These are phyloP conservation scores for Azemiops feae DNA, from an alignment of 2,113 vertebrate species.

Conservation along the genomic window DNA sequence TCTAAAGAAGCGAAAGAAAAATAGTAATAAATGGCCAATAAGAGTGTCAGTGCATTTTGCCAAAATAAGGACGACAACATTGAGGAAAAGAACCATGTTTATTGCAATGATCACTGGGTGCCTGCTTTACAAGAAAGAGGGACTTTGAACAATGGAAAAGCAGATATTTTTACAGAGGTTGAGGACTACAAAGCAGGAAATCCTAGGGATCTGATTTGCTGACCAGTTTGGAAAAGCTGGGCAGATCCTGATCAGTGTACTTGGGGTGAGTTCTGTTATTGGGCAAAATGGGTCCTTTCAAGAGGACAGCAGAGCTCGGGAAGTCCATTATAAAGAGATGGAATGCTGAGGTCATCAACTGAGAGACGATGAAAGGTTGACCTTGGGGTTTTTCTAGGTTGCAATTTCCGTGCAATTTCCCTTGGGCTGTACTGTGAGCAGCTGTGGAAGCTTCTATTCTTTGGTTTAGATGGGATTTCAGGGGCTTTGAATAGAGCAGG, in stretches of 20 bases:
- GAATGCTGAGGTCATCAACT: neutral
- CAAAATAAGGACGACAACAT: neutral
- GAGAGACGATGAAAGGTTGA: neutral
- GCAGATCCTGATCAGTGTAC: neutral
- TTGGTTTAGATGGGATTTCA: neutral
- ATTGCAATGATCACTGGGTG: neutral
- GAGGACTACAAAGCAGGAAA: neutral
- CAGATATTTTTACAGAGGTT: neutral
- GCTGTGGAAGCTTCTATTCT: neutral
- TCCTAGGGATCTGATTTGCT: neutral
- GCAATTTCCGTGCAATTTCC: neutral
- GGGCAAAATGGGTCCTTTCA: neutral
- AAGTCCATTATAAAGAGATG: neutral
- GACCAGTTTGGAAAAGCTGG: neutral
- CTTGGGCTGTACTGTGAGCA: neutral
- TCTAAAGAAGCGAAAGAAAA: neutral
- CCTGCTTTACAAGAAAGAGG: neutral
- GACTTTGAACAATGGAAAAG: neutral
- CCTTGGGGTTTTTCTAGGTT: neutral
- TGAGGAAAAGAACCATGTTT: neutral
- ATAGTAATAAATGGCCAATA: neutral
- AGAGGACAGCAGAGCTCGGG: neutral
- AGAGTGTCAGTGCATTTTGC: neutral
- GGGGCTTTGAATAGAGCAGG: neutral
- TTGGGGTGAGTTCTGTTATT: neutral